phyloP scores from a whole-genome alignment of 1,140 invertebrate genomes.

The Trichonephila clavata region DNA sequence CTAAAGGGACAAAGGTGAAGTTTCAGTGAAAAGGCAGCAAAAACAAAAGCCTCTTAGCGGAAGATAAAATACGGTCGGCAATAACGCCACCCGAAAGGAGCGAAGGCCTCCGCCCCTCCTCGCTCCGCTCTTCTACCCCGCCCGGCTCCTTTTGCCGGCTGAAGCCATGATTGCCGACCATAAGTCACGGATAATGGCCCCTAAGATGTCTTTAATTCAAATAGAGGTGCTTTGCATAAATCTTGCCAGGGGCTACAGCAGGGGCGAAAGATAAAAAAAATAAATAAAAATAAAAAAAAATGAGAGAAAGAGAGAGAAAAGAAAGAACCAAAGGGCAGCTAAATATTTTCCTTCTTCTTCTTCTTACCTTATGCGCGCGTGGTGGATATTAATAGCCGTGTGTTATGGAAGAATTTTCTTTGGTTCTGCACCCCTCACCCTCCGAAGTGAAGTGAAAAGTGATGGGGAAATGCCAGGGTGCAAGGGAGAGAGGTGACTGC shows the following conservation, averaged over 20 bases:
- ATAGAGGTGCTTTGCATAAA: constrained; percentile 76
- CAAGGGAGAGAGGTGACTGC: background rate
- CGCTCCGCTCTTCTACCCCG: background rate
- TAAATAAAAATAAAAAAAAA: background rate
- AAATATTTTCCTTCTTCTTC: constrained; percentile 61
- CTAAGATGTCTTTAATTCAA: constrained; percentile 76
- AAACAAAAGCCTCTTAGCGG: background rate
- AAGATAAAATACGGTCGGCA: constrained; percentile 70
- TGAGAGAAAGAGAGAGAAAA: background rate
- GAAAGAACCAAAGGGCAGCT: constrained; percentile 62
- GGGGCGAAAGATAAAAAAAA: constrained; percentile 16
- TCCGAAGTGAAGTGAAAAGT: background rate
- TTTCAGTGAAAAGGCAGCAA: constrained; percentile 23
- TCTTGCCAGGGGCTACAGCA: constrained; percentile 54
- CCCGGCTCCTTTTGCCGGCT: background rate
- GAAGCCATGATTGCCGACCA: constrained; percentile 67
- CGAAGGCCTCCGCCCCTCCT: background rate
- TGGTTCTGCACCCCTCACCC: background rate
- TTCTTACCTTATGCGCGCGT: background rate
- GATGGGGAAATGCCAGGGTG: background rate
- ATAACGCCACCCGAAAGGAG: constrained; percentile 66
- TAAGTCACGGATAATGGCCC: constrained; percentile 74
- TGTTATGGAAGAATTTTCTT: constrained; percentile 69
- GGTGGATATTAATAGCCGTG: constrained; percentile 69
- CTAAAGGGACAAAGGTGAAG: constrained; percentile 25